Percentiles rank a stretch among this genome's conserved stretches.
These are phyloP conservation scores for Taphrorychus bicolor DNA, from an alignment of 2,888 invertebrate genomes.

Conservation along the genomic window DNA sequence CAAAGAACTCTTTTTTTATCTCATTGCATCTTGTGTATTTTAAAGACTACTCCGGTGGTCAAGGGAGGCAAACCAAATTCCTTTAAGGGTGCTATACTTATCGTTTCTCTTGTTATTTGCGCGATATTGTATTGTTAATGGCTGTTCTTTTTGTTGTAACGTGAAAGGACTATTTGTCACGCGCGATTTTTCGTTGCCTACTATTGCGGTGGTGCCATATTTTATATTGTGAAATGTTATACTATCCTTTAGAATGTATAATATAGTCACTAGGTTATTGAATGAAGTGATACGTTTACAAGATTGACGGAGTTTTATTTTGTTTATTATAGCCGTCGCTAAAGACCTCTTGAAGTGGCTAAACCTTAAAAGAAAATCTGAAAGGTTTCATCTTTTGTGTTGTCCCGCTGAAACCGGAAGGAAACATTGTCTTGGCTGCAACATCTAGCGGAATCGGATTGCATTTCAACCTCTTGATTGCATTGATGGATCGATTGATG, in stretches of 20 bases:
- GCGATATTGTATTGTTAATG: background rate
- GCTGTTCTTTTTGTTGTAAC: background rate
- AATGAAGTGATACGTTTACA: conserved; percentile 40
- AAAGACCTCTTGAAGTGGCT: too few relatives aligned
- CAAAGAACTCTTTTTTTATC: background rate
- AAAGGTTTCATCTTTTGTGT: too few relatives aligned
- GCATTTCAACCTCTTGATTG: too few relatives aligned
- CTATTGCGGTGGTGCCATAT: conserved; percentile 38
- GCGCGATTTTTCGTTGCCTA: conserved; percentile 31
- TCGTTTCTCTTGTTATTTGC: background rate
- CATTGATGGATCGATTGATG: too few relatives aligned
- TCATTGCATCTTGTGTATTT: too few relatives aligned
- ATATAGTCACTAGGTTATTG: conserved; percentile 36
- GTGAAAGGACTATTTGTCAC: background rate
- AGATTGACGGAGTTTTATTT: background rate
- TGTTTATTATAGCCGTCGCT: too few relatives aligned
- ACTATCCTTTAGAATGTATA: conserved; percentile 27
- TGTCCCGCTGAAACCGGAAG: too few relatives aligned
- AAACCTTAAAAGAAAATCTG: too few relatives aligned
- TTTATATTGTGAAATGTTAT: conserved; percentile 38
- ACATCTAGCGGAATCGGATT: too few relatives aligned
- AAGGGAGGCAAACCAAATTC: background rate
- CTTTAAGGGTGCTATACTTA: background rate
- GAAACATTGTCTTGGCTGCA: too few relatives aligned
- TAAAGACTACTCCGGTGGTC: too few relatives aligned